phyloP scores from a whole-genome alignment of 2,888 invertebrate species.

The Torymus aiolomorphi region DNA sequence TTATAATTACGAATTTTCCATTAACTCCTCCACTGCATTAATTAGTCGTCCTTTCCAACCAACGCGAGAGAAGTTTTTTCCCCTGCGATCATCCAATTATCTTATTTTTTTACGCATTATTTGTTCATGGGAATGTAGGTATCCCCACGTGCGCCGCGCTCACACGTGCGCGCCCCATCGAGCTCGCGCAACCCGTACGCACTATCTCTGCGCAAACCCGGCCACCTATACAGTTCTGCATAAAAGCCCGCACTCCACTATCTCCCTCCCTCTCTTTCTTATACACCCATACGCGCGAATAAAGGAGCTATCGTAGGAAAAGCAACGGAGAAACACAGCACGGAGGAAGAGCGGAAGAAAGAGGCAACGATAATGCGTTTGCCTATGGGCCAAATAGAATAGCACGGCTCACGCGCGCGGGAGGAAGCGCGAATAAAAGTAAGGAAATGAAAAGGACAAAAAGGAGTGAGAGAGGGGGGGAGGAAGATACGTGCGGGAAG shows the following conservation, averaged over 20 bases:
- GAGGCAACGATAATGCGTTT: slow-evolving; percentile 34
- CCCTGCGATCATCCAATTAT: too few relatives aligned
- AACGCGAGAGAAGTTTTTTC: too few relatives aligned
- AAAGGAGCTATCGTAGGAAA: slow-evolving; percentile 21
- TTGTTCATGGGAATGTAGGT: too few relatives aligned
- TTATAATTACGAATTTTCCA: too few relatives aligned
- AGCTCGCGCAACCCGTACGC: too few relatives aligned
- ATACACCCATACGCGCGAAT: neutral
- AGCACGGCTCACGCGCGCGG: neutral
- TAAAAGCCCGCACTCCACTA: slow-evolving; percentile 14
- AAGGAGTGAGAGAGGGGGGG: slow-evolving; percentile 3
- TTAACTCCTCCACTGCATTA: too few relatives aligned
- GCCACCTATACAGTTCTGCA: slow-evolving; percentile 7
- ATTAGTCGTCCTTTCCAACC: too few relatives aligned
- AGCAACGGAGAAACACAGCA: neutral
- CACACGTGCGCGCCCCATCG: too few relatives aligned
- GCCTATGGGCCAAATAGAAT: slow-evolving; percentile 44
- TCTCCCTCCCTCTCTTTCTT: too few relatives aligned
- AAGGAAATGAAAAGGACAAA: slow-evolving; percentile 42
- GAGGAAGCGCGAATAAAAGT: slow-evolving; percentile 50
- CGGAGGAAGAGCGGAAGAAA: slow-evolving; percentile 9
- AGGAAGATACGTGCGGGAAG: too few relatives aligned
- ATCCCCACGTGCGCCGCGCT: too few relatives aligned
- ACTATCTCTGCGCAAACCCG: neutral
- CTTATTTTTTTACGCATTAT: too few relatives aligned